Percentiles rank a stretch among this genome's conserved stretches.
Evolutionary conservation across 2,888 invertebrate species (phyloP).

Genomic region (Cephalotes varians): DNA sequence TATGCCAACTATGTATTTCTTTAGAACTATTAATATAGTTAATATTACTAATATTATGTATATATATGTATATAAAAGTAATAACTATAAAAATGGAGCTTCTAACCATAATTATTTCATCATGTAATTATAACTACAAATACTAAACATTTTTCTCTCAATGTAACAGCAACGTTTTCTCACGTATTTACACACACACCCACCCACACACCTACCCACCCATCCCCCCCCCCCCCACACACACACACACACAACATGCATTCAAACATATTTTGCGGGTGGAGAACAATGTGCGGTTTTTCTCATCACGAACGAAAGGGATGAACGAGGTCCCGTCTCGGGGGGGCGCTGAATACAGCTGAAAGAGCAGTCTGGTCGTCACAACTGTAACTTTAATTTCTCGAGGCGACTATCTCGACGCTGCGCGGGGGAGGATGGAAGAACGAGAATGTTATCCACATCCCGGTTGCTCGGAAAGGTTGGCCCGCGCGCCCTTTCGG

Average conservation of each 20-base stretch:
- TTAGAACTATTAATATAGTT: too few species aligned
- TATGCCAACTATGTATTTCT: too few species aligned
- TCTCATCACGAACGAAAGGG: slow-evolving; percentile 47
- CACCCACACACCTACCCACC: not conserved
- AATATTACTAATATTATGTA: too few species aligned
- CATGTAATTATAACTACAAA: too few species aligned
- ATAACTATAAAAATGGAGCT: too few species aligned
- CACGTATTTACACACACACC: not conserved
- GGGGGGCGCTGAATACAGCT: slow-evolving; percentile 26
- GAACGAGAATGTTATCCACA: slow-evolving; percentile 5
- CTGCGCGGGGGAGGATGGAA: not conserved
- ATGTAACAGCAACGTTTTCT: slow-evolving; percentile 13
- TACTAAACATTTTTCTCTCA: too few species aligned
- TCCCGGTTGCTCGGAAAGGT: slow-evolving; percentile 3
- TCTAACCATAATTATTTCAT: too few species aligned
- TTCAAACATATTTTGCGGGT: slow-evolving; percentile 14
- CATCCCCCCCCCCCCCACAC: too few species aligned
- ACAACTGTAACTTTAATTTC: slow-evolving; percentile 68
- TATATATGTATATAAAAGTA: too few species aligned
- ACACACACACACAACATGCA: not conserved
- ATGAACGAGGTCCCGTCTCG: slow-evolving; percentile 47
- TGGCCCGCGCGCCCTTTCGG: slow-evolving; percentile 1
- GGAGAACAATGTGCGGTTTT: slow-evolving; percentile 46
- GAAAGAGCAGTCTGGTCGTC: slow-evolving; percentile 23
- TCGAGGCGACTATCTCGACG: slow-evolving; percentile 63